Base-by-base conservation (phyloP, 1,140 invertebrate genomes). In the Atta colombica region DNA sequence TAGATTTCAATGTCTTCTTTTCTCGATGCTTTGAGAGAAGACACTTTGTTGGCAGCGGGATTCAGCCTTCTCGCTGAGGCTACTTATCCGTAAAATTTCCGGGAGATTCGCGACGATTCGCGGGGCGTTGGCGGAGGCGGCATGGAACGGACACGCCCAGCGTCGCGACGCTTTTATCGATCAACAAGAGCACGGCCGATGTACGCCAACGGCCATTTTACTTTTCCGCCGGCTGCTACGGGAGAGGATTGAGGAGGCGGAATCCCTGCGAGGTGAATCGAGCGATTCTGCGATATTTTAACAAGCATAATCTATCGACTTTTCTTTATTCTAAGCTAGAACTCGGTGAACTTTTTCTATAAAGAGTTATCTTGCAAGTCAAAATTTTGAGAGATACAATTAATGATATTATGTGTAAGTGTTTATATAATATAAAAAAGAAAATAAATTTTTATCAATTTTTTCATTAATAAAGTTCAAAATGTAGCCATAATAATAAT, bases 81-180 rank as follows among this genome's bases (percentile, higher is more conserved):
- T 80, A 77, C 81, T 84, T 84, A 84, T 84, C 66, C 88, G 84
- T 81, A 85, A 86, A 87, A 87, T 89, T 90, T 89, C 89, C 63
- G 66, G 58, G 45, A 91, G 86, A 88, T 87, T 85, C 87, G 74
- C 81, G 86, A 87, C 86, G 89, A 89, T 91, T 90, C 87, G 89
- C 85, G 77, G 90, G 87, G 86, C 89, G 87, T 91, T 87, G 66
- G 87, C 90, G 90, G 80, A 91, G 93, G 91, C 88, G 91, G 92
- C 88, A 88, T 88, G 91, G 87, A 88, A 60, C 89, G 90, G 93
- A 94, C 93, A 94, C 93, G 93, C 93, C 93, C 93, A 93, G 92
- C 93, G 93, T 94, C 93, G 93, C 93, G 93, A 94, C 93, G 93
- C 92, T 92, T 90, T 93, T 94, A 94, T 94, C 93, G 93, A 94